Conservation (phyloP, 2,113 vertebrate genomes). For the Myotis yumanensis region DNA sequence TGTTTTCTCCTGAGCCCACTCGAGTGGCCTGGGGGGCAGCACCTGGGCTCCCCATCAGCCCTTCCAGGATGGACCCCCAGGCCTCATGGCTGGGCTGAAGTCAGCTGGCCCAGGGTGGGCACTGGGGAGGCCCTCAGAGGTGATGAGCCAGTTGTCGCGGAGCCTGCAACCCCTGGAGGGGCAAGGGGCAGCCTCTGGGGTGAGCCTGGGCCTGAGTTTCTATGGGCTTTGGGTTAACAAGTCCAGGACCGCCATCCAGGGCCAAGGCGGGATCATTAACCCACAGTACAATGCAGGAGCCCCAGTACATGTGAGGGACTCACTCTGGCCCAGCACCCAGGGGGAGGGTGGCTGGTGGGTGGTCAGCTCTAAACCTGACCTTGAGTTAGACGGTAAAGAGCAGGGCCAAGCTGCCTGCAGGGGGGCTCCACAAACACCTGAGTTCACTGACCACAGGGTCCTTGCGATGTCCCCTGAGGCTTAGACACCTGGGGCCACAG, state of each 20-base stretch:
- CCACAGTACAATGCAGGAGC: rapidly evolving
- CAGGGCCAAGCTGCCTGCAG: not conserved
- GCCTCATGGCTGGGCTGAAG: not conserved
- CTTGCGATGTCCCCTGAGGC: not conserved
- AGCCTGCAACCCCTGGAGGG: too few relatives aligned
- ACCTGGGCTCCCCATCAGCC: too few relatives aligned
- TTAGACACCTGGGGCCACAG: not conserved
- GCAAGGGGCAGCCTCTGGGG: too few relatives aligned
- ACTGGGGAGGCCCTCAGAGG: not conserved
- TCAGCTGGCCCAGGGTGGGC: not conserved
- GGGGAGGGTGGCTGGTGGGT: rapidly evolving
- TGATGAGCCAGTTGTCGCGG: not conserved
- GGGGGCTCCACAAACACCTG: not conserved
- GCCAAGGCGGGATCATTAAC: too few relatives aligned
- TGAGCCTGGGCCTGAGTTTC: not conserved
- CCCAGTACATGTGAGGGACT: not conserved
- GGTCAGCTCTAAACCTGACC: not conserved
- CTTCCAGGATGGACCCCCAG: not conserved
- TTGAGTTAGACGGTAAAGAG: not conserved
- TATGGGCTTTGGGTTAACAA: not conserved
- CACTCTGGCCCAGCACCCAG: not conserved
- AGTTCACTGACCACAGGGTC: not conserved
- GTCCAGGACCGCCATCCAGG: not conserved
- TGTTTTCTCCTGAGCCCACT: not conserved
- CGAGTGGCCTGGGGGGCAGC: not conserved